phyloP scores from a whole-genome alignment of 1,140 invertebrate species.

The Aphaenogaster rudis region DNA sequence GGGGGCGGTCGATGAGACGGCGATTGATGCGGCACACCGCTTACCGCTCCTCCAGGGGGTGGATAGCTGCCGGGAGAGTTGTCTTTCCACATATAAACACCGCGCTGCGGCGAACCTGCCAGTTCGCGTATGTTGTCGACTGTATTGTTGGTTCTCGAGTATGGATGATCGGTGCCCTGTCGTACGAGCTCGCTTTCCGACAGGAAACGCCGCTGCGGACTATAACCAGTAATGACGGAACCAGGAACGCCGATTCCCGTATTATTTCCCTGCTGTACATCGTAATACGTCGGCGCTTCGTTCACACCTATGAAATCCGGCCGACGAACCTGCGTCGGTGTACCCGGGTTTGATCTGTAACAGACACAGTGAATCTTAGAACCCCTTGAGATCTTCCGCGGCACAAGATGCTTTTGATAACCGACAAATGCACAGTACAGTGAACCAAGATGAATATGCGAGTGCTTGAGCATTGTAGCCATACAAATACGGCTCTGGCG shows the following conservation, averaged over 20 bases:
- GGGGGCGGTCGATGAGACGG: slow-evolving; percentile 81
- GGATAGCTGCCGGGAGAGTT: slow-evolving; percentile 88
- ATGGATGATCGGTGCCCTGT: slow-evolving; percentile 88
- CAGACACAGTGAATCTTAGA: slow-evolving; percentile 61
- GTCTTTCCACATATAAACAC: slow-evolving; percentile 95
- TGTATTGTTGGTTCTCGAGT: slow-evolving; percentile 87
- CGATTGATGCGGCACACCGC: slow-evolving; percentile 79
- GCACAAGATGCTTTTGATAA: slow-evolving; percentile 59
- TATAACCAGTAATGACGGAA: slow-evolving; percentile 84
- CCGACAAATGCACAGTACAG: slow-evolving; percentile 78
- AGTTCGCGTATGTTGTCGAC: slow-evolving; percentile 91
- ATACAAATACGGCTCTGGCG: slow-evolving; percentile 85
- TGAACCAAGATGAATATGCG: slow-evolving; percentile 81
- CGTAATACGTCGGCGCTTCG: slow-evolving; percentile 87
- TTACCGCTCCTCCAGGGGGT: slow-evolving; percentile 35
- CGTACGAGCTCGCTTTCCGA: slow-evolving; percentile 94
- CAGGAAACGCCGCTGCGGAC: slow-evolving; percentile 94
- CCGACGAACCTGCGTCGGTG: slow-evolving; percentile 94
- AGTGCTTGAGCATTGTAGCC: slow-evolving; percentile 85
- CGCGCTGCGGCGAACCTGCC: slow-evolving; percentile 93
- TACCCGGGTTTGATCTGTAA: slow-evolving; percentile 95
- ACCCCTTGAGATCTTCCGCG: not conserved
- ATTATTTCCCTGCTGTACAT: slow-evolving; percentile 82
- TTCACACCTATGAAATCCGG: slow-evolving; percentile 94
- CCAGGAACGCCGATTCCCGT: slow-evolving; percentile 73